Evolutionary conservation across 2,113 vertebrate species (phyloP).

Genomic region (Garra rufa): DNA sequence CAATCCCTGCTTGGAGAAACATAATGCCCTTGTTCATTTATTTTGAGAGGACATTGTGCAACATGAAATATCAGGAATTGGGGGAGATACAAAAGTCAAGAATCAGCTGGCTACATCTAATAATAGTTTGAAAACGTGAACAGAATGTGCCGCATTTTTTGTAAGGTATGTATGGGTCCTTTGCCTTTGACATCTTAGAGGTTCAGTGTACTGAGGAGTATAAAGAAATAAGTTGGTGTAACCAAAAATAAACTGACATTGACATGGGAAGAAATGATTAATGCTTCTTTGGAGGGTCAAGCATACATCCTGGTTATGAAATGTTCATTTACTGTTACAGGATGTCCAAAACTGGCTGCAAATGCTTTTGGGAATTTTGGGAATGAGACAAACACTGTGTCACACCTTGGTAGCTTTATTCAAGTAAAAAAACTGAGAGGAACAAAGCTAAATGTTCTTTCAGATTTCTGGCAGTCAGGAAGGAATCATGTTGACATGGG

Average conservation of each 20-base stretch:
- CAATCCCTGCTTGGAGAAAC: constrained; percentile 18
- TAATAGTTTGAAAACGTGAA: constrained; percentile 24
- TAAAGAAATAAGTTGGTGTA: constrained; percentile 2
- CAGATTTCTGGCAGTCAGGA: constrained; percentile 38
- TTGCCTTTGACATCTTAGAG: constrained; percentile 27
- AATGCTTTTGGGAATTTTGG: neutral
- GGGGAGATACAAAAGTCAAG: neutral
- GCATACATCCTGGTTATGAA: constrained; percentile 30
- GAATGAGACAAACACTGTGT: neutral
- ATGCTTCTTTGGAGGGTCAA: constrained; percentile 34
- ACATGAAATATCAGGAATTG: constrained; percentile 12
- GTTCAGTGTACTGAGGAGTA: constrained; percentile 37
- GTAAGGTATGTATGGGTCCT: neutral
- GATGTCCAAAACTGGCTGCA: constrained; percentile 18
- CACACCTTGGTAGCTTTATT: neutral
- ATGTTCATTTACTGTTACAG: constrained; percentile 29
- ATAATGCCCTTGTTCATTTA: neutral
- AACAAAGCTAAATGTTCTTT: constrained; percentile 15
- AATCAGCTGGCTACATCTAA: constrained; percentile 1
- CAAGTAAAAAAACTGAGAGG: constrained; percentile 4
- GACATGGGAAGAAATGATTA: neutral
- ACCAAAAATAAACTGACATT: constrained; percentile 35
- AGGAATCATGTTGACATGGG: constrained; percentile 15
- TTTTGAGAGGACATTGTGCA: constrained; percentile 38
- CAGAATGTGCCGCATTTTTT: constrained; percentile 30